Conservation (phyloP, 2,888 invertebrate genomes). For the Archaeoteleia sp. region DNA sequence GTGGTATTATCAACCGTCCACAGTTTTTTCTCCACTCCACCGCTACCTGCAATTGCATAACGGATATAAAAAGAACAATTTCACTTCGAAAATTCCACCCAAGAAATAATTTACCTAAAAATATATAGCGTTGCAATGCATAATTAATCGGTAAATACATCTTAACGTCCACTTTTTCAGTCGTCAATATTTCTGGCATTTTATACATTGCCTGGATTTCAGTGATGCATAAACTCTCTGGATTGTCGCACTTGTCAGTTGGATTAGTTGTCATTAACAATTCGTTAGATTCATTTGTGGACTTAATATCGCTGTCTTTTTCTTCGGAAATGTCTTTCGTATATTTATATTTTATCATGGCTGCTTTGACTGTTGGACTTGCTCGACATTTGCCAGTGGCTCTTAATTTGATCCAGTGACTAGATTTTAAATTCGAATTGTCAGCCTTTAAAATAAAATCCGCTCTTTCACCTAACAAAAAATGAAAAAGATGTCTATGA, state of each 20-base stretch:
- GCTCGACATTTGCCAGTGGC: constrained; percentile 76
- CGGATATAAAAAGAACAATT: constrained; percentile 26
- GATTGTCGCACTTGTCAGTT: constrained; percentile 74
- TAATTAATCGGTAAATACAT: constrained; percentile 84
- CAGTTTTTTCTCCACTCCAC: constrained; percentile 74
- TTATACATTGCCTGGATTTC: constrained; percentile 77
- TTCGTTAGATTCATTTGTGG: constrained; percentile 27
- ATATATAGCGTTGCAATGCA: constrained; percentile 65
- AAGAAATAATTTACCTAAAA: constrained; percentile 65
- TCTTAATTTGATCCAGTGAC: constrained; percentile 80
- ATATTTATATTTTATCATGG: constrained; percentile 76
- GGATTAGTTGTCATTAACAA: constrained; percentile 65
- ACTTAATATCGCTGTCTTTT: constrained; percentile 17
- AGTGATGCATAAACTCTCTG: constrained; percentile 78
- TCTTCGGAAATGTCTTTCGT: constrained; percentile 43
- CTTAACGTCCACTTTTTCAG: constrained; percentile 76
- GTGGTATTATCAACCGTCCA: constrained; percentile 83
- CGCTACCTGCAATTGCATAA: constrained; percentile 75
- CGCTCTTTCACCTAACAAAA: constrained; percentile 80
- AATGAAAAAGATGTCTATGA: too few relatives aligned
- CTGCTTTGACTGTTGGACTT: constrained; percentile 76
- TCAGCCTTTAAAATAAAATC: constrained; percentile 84
- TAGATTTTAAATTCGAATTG: constrained; percentile 75
- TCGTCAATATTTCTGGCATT: constrained; percentile 76
- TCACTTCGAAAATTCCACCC: constrained; percentile 2